phyloP scores from a whole-genome alignment of 23 tunicate genomes.

The Halocynthia roretzi region DNA sequence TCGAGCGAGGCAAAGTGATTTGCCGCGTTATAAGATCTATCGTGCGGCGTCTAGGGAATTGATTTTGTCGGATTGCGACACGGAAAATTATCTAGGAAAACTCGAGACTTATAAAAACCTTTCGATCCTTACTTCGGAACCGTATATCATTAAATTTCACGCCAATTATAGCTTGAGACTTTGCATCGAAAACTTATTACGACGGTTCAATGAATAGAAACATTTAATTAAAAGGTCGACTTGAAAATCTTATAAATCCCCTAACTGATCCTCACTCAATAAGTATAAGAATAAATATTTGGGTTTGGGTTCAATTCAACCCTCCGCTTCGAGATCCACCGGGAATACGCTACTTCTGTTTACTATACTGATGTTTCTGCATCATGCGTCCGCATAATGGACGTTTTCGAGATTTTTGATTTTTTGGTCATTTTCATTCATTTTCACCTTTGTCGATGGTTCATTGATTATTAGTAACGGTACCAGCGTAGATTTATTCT shows the following conservation, averaged over 20 bases:
- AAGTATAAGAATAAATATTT: too few relatives aligned
- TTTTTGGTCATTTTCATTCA: too few relatives aligned
- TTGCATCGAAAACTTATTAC: conserved; percentile 1
- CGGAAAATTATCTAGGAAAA: background rate
- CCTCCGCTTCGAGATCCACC: background rate
- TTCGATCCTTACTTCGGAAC: background rate
- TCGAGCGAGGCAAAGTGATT: too few relatives aligned
- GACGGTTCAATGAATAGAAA: conserved; percentile 17
- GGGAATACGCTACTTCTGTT: background rate
- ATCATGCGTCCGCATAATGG: conserved; percentile 12
- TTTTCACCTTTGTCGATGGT: background rate
- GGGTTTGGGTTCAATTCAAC: too few relatives aligned
- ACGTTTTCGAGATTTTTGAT: too few relatives aligned
- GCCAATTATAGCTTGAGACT: conserved; percentile 15
- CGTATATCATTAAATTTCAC: conserved; percentile 30
- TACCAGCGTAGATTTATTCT: background rate
- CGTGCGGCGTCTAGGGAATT: background rate
- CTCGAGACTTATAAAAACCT: too few relatives aligned
- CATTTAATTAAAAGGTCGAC: conserved; percentile 13
- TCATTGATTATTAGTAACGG: background rate
- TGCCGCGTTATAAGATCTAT: background rate
- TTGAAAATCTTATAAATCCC: too few relatives aligned
- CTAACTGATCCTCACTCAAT: too few relatives aligned
- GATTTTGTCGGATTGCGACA: conserved; percentile 2
- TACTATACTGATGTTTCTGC: background rate